Evolutionary conservation across 2,113 vertebrate species (phyloP), one percentile per base, ranked within the genome.

Genomic region (Urocitellus parryii): DNA sequence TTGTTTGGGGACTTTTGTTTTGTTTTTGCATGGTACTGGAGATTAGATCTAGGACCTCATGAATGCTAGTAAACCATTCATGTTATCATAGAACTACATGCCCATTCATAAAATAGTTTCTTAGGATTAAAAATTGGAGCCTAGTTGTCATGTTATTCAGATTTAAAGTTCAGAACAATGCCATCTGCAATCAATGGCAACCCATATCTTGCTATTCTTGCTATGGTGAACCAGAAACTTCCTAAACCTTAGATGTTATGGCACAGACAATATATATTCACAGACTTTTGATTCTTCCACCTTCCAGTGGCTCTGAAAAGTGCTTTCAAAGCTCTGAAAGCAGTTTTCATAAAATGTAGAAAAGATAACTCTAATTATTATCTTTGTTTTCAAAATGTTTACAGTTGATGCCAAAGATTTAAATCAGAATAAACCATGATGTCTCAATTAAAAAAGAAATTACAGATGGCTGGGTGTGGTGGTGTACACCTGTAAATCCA

Each of bases 181-280:
- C 99, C 94, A 99, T 99, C 96, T 99, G 98, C 96, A 98, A 98
- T 95, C 99, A 99, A 97, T 99, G 99, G 99, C 98, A 99, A 11
- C 99, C 99, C 0, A 93, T 99, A 94, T 99, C 99, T 39, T 96
- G 99, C 99, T 9, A 98, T 99, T 29, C 99, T 99, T 67, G 99
- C 98, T 5, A 99, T 99, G 99, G 99, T 99, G 77, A 99, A 99
- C 94, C 98, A 98, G 91, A 99, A 99, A 92, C 98, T 99, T 73
- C 99, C 99, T 25, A 99, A 99, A 99, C 99, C 2, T 96, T 99
- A 89, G 99, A 99, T 83, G 98, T 99, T 76, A 32, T 95, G 0
- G 98, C 97, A 5, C 99, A 99, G 98, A 98, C 99, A 80, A 98
- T 73, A 98, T 98, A 34, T 99, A 99, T 91, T 97, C 98, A 0